A percentile compares a stretch with the other conserved stretches of the same genome.
Conservation (phyloP, 2,113 vertebrate genomes). For the Lipotes vexillifer region DNA sequence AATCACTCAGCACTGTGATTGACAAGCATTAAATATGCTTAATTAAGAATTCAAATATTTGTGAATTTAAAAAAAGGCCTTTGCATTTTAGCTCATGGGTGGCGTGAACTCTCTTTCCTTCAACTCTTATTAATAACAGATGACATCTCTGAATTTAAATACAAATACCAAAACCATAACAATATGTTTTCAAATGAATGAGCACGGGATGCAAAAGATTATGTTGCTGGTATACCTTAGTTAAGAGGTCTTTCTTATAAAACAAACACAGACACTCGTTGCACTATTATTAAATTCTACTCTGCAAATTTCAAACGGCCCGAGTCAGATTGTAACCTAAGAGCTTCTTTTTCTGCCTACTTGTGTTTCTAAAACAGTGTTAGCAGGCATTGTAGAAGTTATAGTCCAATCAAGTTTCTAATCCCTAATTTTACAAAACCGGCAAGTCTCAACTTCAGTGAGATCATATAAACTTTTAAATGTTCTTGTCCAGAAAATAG, state of each 20-base stretch:
- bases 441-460: neutral
- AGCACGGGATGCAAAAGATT: neutral
- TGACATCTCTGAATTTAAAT: neutral
- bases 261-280: neutral
- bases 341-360: neutral
- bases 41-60: neutral
- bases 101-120: neutral
- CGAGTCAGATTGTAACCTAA: neutral
- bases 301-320: neutral
- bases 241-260: neutral
- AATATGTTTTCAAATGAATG: neutral
- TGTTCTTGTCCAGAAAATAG: neutral
- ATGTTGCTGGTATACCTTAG: neutral
- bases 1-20: neutral
- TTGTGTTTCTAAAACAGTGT: neutral
- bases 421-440: neutral
- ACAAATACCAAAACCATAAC: neutral
- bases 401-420: neutral
- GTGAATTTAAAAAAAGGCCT: neutral
- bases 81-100: neutral
- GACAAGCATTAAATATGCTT: neutral
- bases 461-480: neutral
- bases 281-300: neutral
- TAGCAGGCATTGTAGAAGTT: neutral
- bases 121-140: neutral